Conservation (phyloP, 2,113 vertebrate species). For the Brienomyrus longianalis region DNA sequence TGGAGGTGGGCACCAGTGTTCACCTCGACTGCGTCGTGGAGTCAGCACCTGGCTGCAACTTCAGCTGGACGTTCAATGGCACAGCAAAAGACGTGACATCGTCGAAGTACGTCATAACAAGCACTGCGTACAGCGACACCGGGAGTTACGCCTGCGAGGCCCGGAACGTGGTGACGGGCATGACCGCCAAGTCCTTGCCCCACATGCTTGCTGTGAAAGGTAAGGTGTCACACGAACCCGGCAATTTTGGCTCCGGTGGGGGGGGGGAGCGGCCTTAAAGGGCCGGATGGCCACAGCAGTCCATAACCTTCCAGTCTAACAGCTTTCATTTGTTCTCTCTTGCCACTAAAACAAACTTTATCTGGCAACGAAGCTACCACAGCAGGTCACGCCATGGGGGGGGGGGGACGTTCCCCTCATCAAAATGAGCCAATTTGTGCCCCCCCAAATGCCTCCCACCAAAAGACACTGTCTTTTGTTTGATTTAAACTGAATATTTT, state of each 20-base stretch:
- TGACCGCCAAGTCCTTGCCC: fast-evolving
- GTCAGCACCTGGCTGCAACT: conserved; percentile 41
- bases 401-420: not conserved
- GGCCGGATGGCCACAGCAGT: not conserved
- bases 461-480: not conserved
- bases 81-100: fast-evolving
- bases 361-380: not conserved
- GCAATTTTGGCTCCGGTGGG: not conserved
- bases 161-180: conserved; percentile 41
- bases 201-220: conserved; percentile 48
- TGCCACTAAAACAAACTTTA: not conserved
- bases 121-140: conserved; percentile 6
- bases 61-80: conserved; percentile 55
- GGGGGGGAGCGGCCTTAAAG: not conserved
- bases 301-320: not conserved
- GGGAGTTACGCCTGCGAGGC: conserved; percentile 55
- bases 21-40: conserved; percentile 26
- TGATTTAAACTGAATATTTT: not conserved
- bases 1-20: fast-evolving
- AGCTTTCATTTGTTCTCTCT: not conserved
- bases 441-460: too few species aligned
- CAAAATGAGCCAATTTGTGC: not conserved
- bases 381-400: not conserved
- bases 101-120: fast-evolving
- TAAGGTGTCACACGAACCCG: conserved; percentile 19